Conservation (phyloP, 2,113 vertebrate genomes). For the Alethe castanea region DNA sequence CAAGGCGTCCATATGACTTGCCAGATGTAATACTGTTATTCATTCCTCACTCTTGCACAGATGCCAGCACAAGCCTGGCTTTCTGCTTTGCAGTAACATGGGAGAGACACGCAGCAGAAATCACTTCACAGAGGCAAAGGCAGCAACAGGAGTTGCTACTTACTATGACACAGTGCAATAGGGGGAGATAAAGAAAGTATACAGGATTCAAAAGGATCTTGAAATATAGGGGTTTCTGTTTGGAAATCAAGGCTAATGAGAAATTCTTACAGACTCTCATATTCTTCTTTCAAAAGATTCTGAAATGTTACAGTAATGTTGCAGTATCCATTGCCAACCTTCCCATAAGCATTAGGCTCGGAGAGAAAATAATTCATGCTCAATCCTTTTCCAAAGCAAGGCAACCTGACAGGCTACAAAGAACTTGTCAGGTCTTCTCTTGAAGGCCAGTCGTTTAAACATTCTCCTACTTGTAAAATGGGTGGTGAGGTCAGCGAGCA, state of each 20-base stretch:
- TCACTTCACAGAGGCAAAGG: neutral
- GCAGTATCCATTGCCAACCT: neutral
- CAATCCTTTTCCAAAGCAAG: neutral
- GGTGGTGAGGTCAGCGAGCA: neutral
- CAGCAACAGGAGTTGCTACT: neutral
- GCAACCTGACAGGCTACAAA: neutral
- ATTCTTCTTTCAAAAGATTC: neutral
- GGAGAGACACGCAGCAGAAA: neutral
- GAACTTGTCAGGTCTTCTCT: neutral
- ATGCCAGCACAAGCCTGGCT: slow-evolving; percentile 19
- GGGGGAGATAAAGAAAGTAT: neutral
- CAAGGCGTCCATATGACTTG: slow-evolving; percentile 30
- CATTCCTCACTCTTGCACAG: slow-evolving; percentile 18
- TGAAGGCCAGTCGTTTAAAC: neutral
- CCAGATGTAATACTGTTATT: slow-evolving; percentile 10
- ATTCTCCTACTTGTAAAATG: neutral
- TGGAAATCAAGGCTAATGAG: neutral
- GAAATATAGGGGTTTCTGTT: neutral
- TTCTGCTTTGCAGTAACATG: neutral
- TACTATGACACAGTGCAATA: neutral
- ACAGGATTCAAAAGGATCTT: neutral
- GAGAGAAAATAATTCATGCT: neutral
- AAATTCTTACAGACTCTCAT: neutral
- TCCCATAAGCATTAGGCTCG: neutral
- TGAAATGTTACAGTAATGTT: neutral